phyloP scores from a whole-genome alignment of 2,888 invertebrate genomes.

The Drosophila longiperda region DNA sequence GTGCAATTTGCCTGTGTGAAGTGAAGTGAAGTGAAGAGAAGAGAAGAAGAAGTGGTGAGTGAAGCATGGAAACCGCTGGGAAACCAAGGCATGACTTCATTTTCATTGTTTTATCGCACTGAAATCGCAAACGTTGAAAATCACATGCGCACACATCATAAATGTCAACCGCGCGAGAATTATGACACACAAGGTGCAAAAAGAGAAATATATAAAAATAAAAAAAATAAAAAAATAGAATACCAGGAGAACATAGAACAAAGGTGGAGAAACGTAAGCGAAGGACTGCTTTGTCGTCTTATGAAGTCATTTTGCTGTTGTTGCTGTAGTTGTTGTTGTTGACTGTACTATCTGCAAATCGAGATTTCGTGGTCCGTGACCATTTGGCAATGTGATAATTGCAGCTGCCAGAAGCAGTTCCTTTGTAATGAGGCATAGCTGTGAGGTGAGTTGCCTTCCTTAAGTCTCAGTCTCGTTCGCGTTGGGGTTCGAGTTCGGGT shows the following conservation, averaged over 20 bases:
- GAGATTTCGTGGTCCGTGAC: slow-evolving; percentile 83
- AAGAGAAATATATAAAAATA: not conserved
- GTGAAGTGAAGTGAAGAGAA: slow-evolving; percentile 21
- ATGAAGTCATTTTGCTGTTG: slow-evolving; percentile 60
- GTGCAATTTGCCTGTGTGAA: slow-evolving; percentile 46
- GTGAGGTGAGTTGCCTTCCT: slow-evolving; percentile 37
- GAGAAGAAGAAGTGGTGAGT: not conserved
- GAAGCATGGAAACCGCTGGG: slow-evolving; percentile 23
- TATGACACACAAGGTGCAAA: slow-evolving; percentile 66
- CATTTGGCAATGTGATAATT: slow-evolving; percentile 83
- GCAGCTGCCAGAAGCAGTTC: slow-evolving; percentile 59
- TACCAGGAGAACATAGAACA: not conserved
- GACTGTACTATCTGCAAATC: slow-evolving; percentile 64
- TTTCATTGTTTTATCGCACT: slow-evolving; percentile 69
- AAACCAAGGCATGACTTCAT: slow-evolving; percentile 64
- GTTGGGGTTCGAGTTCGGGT: slow-evolving; percentile 23
- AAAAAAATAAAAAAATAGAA: not conserved
- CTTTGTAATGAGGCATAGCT: slow-evolving; percentile 65
- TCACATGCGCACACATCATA: slow-evolving; percentile 80
- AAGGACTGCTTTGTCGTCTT: slow-evolving; percentile 28
- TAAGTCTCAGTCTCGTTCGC: slow-evolving; percentile 10
- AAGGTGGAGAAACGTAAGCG: slow-evolving; percentile 9
- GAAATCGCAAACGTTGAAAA: slow-evolving; percentile 63
- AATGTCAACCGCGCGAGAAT: slow-evolving; percentile 81
- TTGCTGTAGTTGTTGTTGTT: slow-evolving; percentile 2